Evolutionary conservation across 1,140 invertebrate genomes (phyloP), one percentile per base, ranked within the genome.

Genomic region (Zaprionus lachaisei): DNA sequence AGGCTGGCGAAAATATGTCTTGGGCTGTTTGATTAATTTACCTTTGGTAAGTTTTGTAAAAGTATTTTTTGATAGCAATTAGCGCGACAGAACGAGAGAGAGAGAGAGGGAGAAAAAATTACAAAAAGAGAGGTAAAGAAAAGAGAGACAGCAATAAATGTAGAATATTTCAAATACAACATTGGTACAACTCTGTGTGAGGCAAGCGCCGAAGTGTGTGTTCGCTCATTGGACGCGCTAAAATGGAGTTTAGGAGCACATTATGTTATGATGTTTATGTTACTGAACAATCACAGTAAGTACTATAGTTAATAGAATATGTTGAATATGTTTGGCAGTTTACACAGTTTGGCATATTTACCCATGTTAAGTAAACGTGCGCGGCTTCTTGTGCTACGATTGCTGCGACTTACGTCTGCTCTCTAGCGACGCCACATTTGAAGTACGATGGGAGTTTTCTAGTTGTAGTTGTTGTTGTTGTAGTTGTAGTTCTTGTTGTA

Each of bases 291-390:
- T 49, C 61, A 55, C 34, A 57, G 41, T 75, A 82, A 60, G 61
- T 56, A 55, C 28, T 4, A 22, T 5, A 51, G 4, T 11, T 44
- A 41, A 51, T 37, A 60, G 34, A 60, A 60, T 60, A 49, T 80
- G 15, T 64, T 51, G 12, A 20, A 15, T 47, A 58, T 47, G 24
- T 49, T 38, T 65, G 31, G 34, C 17, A 61, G 9, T 44, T 11
- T 67, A 44, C 47, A 14, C 11, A 24, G 11, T 24, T 79, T 89
- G 72, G 72, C 76, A 90, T 90, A 90, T 83, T 90, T 90, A 90
- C 85, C 85, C 85, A 90, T 90, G 85, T 91, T 90, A 90, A 90
- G 82, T 91, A 85, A 91, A 85, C 86, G 72, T 85, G 86, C 85
- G 85, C 86, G 77, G 89, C 63, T 74, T 75, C 72, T 66, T 89